Conservation (phyloP, 2,888 invertebrate genomes). For the Eubasilissa splendida region DNA sequence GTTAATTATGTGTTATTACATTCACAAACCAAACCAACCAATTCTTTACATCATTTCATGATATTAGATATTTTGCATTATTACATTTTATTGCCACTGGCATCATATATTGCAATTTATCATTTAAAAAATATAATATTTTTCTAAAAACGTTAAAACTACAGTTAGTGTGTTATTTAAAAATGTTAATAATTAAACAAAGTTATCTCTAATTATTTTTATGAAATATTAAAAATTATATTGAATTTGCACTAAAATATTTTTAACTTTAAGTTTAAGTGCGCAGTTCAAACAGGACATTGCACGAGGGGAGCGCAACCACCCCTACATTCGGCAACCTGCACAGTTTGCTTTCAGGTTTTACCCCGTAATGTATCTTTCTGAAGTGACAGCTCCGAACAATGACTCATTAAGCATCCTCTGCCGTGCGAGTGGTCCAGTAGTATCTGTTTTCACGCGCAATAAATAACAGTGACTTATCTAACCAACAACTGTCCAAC, state of each 20-base stretch:
- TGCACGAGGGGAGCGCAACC: background rate
- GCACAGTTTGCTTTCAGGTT: conserved; percentile 45
- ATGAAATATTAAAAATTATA: too few relatives aligned
- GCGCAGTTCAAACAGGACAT: background rate
- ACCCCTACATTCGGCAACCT: conserved; percentile 44
- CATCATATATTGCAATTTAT: too few relatives aligned
- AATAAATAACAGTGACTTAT: conserved; percentile 46
- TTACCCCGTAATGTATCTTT: conserved; percentile 53
- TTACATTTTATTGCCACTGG: too few relatives aligned
- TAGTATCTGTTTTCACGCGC: conserved; percentile 9
- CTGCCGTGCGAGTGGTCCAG: conserved; percentile 1
- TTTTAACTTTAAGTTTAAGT: background rate
- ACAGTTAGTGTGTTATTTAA: too few relatives aligned
- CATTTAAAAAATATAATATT: too few relatives aligned
- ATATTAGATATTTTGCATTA: too few relatives aligned
- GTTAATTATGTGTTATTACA: too few relatives aligned
- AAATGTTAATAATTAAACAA: too few relatives aligned
- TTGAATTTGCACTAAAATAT: background rate
- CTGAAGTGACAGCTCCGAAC: conserved; percentile 52
- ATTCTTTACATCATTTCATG: too few relatives aligned
- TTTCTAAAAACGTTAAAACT: too few relatives aligned
- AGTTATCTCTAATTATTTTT: too few relatives aligned
- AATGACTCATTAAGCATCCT: conserved; percentile 48
- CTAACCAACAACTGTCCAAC: conserved; percentile 24
- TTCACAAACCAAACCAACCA: too few relatives aligned